Evolutionary conservation across 2,797 vertebrate species (phyloP).

Genomic region (Anomalospiza imberbis): DNA sequence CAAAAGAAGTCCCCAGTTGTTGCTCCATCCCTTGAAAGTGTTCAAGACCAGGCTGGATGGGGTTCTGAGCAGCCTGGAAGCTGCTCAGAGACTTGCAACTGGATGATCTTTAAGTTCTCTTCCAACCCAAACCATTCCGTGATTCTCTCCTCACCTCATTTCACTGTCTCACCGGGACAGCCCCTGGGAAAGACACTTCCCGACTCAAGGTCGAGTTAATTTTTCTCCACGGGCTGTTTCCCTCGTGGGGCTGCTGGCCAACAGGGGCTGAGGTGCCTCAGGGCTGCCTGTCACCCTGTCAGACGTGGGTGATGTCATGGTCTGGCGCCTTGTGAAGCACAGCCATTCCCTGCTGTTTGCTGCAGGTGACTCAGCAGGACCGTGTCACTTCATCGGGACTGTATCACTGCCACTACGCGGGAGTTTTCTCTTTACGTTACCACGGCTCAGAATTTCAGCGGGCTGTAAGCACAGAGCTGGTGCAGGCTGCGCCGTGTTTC

Average conservation of each 20-base stretch:
- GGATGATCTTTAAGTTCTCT: not conserved
- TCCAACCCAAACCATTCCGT: not conserved
- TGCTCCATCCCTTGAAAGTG: not conserved
- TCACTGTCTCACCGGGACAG: not conserved
- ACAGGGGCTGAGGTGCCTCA: not conserved
- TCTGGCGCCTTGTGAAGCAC: not conserved
- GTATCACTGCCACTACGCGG: not conserved
- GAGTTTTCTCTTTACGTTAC: not conserved
- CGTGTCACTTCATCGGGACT: not conserved
- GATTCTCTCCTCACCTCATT: accelerated
- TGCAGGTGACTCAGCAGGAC: not conserved
- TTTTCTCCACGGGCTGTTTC: not conserved
- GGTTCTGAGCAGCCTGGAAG: not conserved
- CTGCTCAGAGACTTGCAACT: not conserved
- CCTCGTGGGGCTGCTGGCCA: not conserved
- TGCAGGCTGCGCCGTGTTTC: not conserved
- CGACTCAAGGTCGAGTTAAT: not conserved
- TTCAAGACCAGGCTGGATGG: not conserved
- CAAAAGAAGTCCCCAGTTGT: not conserved
- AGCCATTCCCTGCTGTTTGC: not conserved
- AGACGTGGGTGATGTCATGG: not conserved
- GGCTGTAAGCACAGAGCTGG: not conserved
- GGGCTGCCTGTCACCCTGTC: not conserved
- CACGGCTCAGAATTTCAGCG: not conserved
- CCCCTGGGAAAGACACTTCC: not conserved